Percentiles rank a stretch among this genome's conserved stretches.
phyloP scores from a whole-genome alignment of 2,113 vertebrate genomes.

The Gopherus evgoodei region DNA sequence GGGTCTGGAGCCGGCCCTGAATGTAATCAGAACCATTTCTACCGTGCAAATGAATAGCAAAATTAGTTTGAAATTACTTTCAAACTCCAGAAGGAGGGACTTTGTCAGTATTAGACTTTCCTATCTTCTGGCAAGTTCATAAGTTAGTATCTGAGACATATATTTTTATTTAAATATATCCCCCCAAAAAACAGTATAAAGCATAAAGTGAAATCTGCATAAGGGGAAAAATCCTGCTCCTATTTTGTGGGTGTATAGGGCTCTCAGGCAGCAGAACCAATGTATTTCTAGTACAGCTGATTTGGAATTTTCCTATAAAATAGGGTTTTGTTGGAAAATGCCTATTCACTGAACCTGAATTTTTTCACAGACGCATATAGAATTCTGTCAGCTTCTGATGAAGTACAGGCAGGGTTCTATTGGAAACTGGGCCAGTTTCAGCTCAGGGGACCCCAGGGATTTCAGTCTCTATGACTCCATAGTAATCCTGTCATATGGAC shows the following conservation, averaged over 20 bases:
- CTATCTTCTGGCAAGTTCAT: neutral
- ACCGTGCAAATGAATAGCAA: conserved; percentile 8
- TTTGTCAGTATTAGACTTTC: neutral
- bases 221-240: neutral
- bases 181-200: neutral
- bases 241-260: neutral
- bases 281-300: neutral
- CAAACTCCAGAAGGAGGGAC: neutral
- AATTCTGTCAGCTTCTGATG: neutral
- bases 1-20: neutral
- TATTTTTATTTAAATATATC: conserved; percentile 12
- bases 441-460: neutral
- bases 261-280: neutral
- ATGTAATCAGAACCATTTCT: neutral
- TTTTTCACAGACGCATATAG: neutral
- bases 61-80: conserved; percentile 57
- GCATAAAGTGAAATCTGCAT: neutral
- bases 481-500: neutral
- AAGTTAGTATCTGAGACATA: neutral
- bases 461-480: neutral
- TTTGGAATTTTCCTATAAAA: neutral
- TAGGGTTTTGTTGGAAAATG: neutral
- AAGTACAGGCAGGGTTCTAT: too few relatives aligned
- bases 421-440: neutral
- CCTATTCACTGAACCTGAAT: neutral